A percentile compares a stretch with the other conserved stretches of the same genome.
phyloP scores from a whole-genome alignment of 2,888 invertebrate genomes.

The Eristalinus aeneus region DNA sequence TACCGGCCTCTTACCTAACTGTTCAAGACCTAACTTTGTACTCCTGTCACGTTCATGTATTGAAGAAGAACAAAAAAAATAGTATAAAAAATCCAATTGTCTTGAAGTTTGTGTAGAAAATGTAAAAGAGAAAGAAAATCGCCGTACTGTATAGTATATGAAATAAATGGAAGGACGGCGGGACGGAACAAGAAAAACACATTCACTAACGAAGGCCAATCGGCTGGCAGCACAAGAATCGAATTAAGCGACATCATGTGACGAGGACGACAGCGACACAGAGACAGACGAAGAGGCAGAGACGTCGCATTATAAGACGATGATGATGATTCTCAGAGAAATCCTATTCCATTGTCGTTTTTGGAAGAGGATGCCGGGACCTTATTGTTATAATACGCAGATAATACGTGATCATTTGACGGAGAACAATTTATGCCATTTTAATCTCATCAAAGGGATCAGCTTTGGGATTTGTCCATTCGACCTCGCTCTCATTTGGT shows the following conservation, averaged over 20 bases:
- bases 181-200: slow-evolving; percentile 6
- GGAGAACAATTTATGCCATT: slow-evolving; percentile 65
- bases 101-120: slow-evolving; percentile 44
- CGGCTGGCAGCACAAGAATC: slow-evolving; percentile 65
- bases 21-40: slow-evolving; percentile 32
- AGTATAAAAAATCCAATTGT: slow-evolving; percentile 39
- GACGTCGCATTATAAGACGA: background rate
- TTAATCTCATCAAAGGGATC: slow-evolving; percentile 63
- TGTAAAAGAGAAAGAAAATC: slow-evolving; percentile 5
- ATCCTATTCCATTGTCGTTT: slow-evolving; percentile 62
- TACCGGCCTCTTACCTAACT: slow-evolving; percentile 20
- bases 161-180: background rate
- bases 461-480: slow-evolving; percentile 21
- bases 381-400: slow-evolving; percentile 63
- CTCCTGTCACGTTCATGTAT: slow-evolving; percentile 59
- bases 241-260: slow-evolving; percentile 68
- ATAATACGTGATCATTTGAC: slow-evolving; percentile 70
- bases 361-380: slow-evolving; percentile 25
- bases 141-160: background rate
- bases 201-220: slow-evolving; percentile 57
- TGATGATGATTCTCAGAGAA: slow-evolving; percentile 26
- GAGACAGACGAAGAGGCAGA: background rate
- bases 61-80: slow-evolving; percentile 26
- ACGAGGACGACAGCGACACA: background rate
- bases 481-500: background rate